Evolutionary conservation across 2,797 vertebrate genomes (phyloP), one percentile per base, ranked within the genome.

Genomic region (Pantherophis alleghaniensis): DNA sequence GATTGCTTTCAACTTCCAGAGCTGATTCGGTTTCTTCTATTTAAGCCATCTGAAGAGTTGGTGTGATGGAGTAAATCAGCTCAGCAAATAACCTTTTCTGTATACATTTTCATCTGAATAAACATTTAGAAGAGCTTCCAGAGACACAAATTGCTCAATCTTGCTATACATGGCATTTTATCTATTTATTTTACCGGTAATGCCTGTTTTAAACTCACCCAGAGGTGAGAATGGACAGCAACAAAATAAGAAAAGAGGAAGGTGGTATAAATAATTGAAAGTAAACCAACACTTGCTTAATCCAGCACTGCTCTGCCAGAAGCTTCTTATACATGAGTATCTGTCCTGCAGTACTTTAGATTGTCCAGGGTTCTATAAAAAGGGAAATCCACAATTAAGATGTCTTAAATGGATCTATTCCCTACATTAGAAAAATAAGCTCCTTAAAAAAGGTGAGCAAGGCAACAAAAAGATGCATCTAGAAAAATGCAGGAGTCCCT

Each of bases 11-110:
- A 10, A 83, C 51, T 28, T 56, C 91, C 57, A 86, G 18, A 47
- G 56, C 56, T 87, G 86, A 92, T 89, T 57, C 59, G 20, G 59
- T 94, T 91, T 86, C 26, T 94, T 91, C 55, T 22, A 89, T 60
- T 42, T 74, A 88, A 89, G 55, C 32, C 20, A 90, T 59, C 88
- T 87, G 32, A 88, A 88, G 37, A 42, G 51, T 7, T 86, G 37
- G 12, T 79, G 26, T 88, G 86, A 93, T 88, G 26, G 28, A 94
- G 53, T 88, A 28, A 90, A 56, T 66, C 59, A 89, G 51, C 60
- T 59, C 18, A 61, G 79, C 86, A 93, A 89, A 91, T 55, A 90
- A 60, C 18, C 14, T 91, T 61, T 88, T 92, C 89, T 92, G 28
- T 83, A 88, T 83, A 56, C 28, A 90, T 66, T 16, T 37, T 42